phyloP scores from a whole-genome alignment of 2,888 invertebrate genomes.

The Melolontha melolontha region DNA sequence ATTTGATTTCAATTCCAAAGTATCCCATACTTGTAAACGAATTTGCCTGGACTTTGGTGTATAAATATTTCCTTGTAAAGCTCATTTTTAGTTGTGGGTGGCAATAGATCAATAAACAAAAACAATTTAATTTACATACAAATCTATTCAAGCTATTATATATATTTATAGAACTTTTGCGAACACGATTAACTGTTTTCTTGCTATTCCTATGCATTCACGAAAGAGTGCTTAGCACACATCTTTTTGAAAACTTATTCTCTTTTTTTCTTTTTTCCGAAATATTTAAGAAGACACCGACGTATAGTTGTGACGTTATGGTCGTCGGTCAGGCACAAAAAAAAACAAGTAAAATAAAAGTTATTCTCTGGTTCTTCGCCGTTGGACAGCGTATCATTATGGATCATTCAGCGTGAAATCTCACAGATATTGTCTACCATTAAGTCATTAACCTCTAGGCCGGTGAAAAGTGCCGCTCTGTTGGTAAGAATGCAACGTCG shows the following conservation, averaged over 20 bases:
- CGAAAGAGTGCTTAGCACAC: conserved; percentile 10
- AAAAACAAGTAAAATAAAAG: conserved; percentile 39
- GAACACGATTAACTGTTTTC: conserved; percentile 1
- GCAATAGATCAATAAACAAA: no score
- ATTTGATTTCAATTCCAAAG: no score
- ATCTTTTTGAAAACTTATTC: conserved; percentile 18
- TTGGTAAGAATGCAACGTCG: conserved; percentile 40
- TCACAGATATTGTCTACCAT: conserved; percentile 59
- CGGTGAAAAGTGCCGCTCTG: conserved; percentile 43
- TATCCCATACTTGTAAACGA: no score
- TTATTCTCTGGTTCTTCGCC: conserved; percentile 41
- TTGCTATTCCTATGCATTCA: not conserved
- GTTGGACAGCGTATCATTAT: conserved; percentile 53
- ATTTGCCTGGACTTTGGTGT: no score
- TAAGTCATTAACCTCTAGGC: conserved; percentile 58
- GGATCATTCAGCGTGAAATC: conserved; percentile 59
- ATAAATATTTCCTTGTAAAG: no score
- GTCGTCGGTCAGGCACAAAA: conserved; percentile 49
- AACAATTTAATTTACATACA: no score
- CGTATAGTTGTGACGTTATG: conserved; percentile 47
- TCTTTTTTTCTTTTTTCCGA: conserved; percentile 7
- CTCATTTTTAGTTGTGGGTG: no score
- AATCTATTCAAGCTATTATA: no score
- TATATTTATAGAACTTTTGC: no score
- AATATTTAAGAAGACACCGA: conserved; percentile 25